phyloP scores from a whole-genome alignment of 2,113 vertebrate genomes.

The Callorhinus ursinus region DNA sequence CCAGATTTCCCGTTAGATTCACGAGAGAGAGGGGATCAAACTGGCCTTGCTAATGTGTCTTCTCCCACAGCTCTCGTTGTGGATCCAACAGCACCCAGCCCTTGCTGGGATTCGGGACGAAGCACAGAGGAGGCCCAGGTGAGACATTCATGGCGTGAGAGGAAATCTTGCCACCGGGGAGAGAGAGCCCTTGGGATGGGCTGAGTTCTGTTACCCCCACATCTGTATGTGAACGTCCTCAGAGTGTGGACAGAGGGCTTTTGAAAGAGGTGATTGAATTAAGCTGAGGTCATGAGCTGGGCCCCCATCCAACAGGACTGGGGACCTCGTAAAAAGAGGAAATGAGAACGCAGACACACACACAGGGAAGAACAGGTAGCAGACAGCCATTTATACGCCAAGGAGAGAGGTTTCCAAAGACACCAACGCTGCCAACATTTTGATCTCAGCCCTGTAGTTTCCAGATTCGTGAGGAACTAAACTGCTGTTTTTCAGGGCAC shows the following conservation, averaged over 20 bases:
- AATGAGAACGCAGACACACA: not conserved
- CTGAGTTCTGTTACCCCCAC: not conserved
- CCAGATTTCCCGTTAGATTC: not conserved
- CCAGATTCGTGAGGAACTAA: not conserved
- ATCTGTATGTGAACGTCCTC: not conserved
- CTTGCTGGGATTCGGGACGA: not conserved
- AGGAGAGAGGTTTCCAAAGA: not conserved
- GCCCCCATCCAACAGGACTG: not conserved
- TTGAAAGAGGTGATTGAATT: not conserved
- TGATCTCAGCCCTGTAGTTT: not conserved
- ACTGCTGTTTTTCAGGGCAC: not conserved
- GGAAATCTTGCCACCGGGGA: accelerated
- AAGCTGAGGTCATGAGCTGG: not conserved
- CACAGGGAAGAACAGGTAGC: not conserved
- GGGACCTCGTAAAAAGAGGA: not conserved
- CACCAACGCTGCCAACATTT: not conserved
- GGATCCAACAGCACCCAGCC: not conserved
- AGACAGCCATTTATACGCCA: not conserved
- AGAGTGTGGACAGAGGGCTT: not conserved
- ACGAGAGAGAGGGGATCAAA: not conserved
- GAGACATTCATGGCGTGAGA: not conserved
- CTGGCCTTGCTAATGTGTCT: not conserved
- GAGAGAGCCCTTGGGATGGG: not conserved
- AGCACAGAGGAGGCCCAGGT: not conserved
- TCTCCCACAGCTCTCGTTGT: not conserved